These are phyloP conservation scores for Campylomormyrus numenius DNA, from an alignment of 2,113 vertebrate genomes.

Conservation along the genomic window DNA sequence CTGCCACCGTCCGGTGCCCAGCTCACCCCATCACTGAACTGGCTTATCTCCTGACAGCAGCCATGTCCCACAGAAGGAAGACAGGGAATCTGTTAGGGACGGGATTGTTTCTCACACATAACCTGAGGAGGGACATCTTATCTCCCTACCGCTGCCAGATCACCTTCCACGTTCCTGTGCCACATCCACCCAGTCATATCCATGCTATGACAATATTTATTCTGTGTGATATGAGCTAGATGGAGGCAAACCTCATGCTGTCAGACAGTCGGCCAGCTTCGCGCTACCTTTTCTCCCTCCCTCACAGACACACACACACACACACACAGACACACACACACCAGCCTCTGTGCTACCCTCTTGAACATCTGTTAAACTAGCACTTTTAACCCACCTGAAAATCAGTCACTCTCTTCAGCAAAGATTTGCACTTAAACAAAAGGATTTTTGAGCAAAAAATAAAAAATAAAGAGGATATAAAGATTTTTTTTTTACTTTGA, in stretches of 20 bases:
- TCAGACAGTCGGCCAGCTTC: neutral
- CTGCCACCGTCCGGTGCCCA: neutral
- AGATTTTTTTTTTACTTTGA: slow-evolving; percentile 38
- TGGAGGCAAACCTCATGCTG: neutral
- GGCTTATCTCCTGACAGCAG: slow-evolving; percentile 51
- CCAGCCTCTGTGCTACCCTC: slow-evolving; percentile 6
- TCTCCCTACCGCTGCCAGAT: slow-evolving; percentile 25
- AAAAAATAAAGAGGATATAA: neutral
- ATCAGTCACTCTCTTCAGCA: slow-evolving; percentile 29
- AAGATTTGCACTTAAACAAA: slow-evolving; percentile 52
- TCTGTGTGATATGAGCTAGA: neutral
- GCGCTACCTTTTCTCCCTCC: neutral
- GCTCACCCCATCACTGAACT: slow-evolving; percentile 19
- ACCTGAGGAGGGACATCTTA: slow-evolving; percentile 35
- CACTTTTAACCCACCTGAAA: slow-evolving; percentile 22
- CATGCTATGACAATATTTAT: neutral
- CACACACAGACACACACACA: neutral
- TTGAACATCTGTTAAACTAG: slow-evolving; percentile 26
- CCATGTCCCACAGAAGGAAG: slow-evolving; percentile 21
- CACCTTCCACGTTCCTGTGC: neutral
- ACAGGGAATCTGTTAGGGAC: slow-evolving; percentile 15
- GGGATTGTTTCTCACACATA: slow-evolving; percentile 34
- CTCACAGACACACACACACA: neutral
- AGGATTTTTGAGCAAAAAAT: slow-evolving; percentile 37
- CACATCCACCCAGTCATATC: neutral